These are phyloP conservation scores for Nasua narica DNA, from an alignment of 2,797 vertebrate species.

Conservation along the genomic window DNA sequence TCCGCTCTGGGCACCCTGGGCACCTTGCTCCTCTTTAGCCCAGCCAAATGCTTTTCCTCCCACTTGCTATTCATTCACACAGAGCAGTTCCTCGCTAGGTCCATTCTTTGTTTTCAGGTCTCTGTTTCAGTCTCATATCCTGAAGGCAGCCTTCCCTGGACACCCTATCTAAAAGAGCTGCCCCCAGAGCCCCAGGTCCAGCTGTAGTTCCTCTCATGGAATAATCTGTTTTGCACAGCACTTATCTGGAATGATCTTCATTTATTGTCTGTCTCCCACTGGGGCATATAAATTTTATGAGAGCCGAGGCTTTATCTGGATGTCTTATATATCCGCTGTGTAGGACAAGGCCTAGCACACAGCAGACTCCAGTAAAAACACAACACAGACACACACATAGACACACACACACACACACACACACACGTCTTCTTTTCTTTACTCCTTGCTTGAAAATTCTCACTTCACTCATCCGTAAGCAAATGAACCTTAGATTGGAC, in stretches of 20 bases:
- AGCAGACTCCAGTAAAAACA: not conserved
- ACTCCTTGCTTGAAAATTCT: not conserved
- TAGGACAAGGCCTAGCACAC: not conserved
- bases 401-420: not conserved
- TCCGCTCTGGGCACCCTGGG: not conserved
- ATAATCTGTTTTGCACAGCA: not conserved
- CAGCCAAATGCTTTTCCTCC: not conserved
- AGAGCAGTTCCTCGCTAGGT: not conserved
- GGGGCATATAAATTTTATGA: not conserved
- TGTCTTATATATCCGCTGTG: not conserved
- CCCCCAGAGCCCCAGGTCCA: accelerated
- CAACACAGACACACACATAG: not conserved
- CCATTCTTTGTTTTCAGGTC: not conserved
- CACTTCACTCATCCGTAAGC: not conserved
- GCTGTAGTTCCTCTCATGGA: not conserved
- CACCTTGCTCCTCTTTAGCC: not conserved
- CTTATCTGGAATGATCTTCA: not conserved
- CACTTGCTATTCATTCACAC: not conserved
- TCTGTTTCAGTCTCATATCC: not conserved
- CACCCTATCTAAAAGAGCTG: not conserved
- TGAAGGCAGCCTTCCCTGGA: not conserved
- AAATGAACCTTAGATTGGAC: not conserved
- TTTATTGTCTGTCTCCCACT: not conserved
- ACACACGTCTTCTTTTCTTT: not conserved
- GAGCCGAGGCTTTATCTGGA: not conserved